phyloP scores from a whole-genome alignment of 2,888 invertebrate genomes.

The Hypomecis atomaria region DNA sequence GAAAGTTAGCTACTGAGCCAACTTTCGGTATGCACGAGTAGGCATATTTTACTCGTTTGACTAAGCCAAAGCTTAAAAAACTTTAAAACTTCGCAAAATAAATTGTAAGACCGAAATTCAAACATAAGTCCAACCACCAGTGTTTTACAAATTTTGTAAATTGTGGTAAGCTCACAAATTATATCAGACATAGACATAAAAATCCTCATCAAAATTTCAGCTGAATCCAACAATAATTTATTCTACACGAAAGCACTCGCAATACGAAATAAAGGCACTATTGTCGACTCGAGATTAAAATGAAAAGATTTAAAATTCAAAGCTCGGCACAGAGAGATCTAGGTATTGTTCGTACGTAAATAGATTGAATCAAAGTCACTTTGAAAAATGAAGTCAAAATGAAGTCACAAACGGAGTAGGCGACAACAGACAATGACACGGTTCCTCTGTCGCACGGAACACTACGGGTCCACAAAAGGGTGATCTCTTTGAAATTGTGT shows the following conservation, averaged over 20 bases:
- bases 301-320: slow-evolving; percentile 33
- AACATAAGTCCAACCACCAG: background rate
- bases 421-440: slow-evolving; percentile 53
- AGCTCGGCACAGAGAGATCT: slow-evolving; percentile 35
- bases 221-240: slow-evolving; percentile 2
- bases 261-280: slow-evolving; percentile 14
- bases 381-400: slow-evolving; percentile 72
- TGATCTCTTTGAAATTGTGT: slow-evolving; percentile 33
- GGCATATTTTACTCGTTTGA: too few species aligned
- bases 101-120: too few species aligned
- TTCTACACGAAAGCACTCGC: slow-evolving; percentile 8
- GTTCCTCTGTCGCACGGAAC: slow-evolving; percentile 41
- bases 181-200: background rate
- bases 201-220: slow-evolving; percentile 3
- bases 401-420: slow-evolving; percentile 53
- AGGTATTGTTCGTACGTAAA: slow-evolving; percentile 53
- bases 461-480: slow-evolving; percentile 30
- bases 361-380: slow-evolving; percentile 68
- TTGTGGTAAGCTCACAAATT: background rate
- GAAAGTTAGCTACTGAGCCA: too few species aligned
- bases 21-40: too few species aligned
- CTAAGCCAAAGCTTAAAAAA: too few species aligned
- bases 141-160: background rate
- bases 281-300: slow-evolving; percentile 35
- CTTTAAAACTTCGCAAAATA: too few species aligned